Base-by-base conservation (phyloP, 2,113 vertebrate genomes). In the Salvator merianae region DNA sequence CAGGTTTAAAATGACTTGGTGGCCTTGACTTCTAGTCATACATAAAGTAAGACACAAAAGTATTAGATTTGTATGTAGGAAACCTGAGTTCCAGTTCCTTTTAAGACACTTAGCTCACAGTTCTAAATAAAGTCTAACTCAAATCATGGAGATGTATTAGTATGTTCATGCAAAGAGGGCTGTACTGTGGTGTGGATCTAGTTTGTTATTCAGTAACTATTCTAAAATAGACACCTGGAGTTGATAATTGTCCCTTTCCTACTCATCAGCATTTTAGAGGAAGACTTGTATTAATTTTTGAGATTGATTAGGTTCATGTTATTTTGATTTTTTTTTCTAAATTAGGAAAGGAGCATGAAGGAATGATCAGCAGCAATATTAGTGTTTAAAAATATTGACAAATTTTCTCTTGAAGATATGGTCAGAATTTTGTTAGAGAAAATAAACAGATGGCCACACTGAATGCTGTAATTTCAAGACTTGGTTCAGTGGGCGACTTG, bases 401-500 rank as follows among this genome's bases (percentile, higher is more conserved):
- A 87, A 87, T 75, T 86, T 92, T 86, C 85, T 91, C 86, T 90
- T 84, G 91, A 90, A 91, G 83, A 81, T 59, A 80, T 78, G 76
- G 32, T 91, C 79, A 91, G 69, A 92, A 77, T 93, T 94, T 94
- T 90, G 79, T 81, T 88, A 79, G 86, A 83, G 90, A 91, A 91
- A 91, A 86, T 91, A 91, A 92, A 86, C 73, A 91, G 74, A 93
- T 95, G 88, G 82, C 86, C 30, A 0, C 73, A 78, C 86, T 91
- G 92, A 86, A 91, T 88, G 91, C 88, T 89, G 83, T 92, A 63
- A 88, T 92, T 94, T 92, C 30, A 77, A 88, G 82, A 84, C 90
- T 94, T 92, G 71, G 81, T 89, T 87, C 81, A 88, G 85, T 94
- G 82, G 85, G 85, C 89, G 93, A 93, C 89, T 85, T 80, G 93